Conservation (phyloP, 2,888 invertebrate genomes). For the Acanthococcus lagerstroemiae region DNA sequence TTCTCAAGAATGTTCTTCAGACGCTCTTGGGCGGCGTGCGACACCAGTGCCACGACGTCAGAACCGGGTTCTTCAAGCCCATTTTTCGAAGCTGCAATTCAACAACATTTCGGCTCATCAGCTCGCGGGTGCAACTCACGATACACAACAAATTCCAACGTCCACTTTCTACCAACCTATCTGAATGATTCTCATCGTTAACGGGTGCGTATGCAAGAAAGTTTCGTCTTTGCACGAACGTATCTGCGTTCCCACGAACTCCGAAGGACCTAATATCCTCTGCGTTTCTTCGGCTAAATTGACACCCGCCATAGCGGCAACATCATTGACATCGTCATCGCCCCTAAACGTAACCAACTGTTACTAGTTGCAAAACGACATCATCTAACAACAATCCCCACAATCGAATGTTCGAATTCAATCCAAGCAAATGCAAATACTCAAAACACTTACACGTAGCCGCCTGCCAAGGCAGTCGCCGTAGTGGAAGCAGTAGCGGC, state of each 20-base stretch:
- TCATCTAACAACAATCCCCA: neutral
- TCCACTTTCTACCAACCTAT: slow-evolving; percentile 47
- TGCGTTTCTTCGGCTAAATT: slow-evolving; percentile 94
- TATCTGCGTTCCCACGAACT: slow-evolving; percentile 79
- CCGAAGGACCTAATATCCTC: slow-evolving; percentile 81
- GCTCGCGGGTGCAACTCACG: too few relatives aligned
- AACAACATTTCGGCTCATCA: too few relatives aligned
- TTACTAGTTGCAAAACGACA: slow-evolving; percentile 6
- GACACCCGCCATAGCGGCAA: slow-evolving; percentile 97
- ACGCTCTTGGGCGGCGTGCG: slow-evolving; percentile 88
- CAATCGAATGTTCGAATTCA: neutral
- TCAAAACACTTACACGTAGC: slow-evolving; percentile 32
- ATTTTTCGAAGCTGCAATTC: slow-evolving; percentile 48
- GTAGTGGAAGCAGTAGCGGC: slow-evolving; percentile 3
- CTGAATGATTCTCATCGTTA: slow-evolving; percentile 67
- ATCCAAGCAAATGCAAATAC: neutral
- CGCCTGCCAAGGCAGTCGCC: slow-evolving; percentile 17
- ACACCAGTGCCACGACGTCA: slow-evolving; percentile 82
- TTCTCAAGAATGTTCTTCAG: slow-evolving; percentile 84
- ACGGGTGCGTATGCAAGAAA: slow-evolving; percentile 64
- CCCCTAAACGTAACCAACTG: too few relatives aligned
- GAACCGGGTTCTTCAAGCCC: slow-evolving; percentile 73
- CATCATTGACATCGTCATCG: slow-evolving; percentile 74
- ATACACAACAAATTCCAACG: neutral
- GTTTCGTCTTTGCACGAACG: slow-evolving; percentile 88